phyloP scores from a whole-genome alignment of 2,797 vertebrate species.

The Fratercula arctica region DNA sequence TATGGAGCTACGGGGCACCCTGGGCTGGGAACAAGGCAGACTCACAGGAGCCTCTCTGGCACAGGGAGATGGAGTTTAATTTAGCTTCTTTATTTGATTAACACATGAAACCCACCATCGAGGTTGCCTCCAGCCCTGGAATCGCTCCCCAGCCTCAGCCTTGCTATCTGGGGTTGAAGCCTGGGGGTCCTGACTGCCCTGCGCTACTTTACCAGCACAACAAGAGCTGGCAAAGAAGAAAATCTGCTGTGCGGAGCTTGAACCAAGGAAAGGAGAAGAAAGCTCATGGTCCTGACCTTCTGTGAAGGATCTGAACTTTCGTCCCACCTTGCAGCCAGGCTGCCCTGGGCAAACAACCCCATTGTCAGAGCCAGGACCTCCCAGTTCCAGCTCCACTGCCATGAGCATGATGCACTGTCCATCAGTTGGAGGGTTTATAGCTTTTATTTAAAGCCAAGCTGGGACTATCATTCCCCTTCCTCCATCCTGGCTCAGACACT shows the following conservation, averaged over 20 bases:
- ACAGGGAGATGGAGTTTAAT: neutral
- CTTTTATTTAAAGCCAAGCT: neutral
- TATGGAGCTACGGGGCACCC: rapidly evolving
- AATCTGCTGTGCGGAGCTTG: neutral
- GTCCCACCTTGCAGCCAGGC: neutral
- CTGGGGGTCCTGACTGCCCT: neutral
- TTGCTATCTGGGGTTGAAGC: neutral
- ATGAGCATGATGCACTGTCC: rapidly evolving
- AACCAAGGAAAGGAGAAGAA: neutral
- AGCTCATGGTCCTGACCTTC: neutral
- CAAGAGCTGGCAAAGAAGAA: neutral
- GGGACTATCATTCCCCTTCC: neutral
- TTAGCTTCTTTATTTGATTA: neutral
- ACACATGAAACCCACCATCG: neutral
- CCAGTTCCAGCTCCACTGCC: neutral
- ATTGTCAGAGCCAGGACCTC: neutral
- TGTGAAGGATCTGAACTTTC: neutral
- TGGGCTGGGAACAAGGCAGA: neutral
- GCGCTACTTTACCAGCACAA: neutral
- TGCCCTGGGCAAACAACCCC: neutral
- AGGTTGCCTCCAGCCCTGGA: neutral
- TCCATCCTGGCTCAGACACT: neutral
- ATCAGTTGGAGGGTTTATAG: neutral
- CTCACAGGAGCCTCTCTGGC: neutral
- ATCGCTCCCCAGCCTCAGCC: neutral